Base-by-base conservation (phyloP, 2,888 invertebrate species). In the Nomada flava region DNA sequence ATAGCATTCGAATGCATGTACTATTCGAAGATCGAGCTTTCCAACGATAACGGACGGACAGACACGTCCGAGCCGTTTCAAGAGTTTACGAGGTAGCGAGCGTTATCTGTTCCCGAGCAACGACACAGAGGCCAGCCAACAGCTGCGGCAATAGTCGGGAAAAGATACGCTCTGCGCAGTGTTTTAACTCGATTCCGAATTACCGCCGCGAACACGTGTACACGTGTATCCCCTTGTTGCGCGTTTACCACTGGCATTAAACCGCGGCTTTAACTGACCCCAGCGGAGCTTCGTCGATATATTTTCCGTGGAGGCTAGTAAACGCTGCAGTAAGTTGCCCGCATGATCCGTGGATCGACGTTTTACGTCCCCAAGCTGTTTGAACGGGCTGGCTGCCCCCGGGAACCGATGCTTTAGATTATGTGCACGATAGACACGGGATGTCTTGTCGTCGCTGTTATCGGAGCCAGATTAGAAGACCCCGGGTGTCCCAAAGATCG, bases 231-330 rank as follows among this genome's bases (percentile, higher is more conserved):
- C 79, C 77, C 79, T 82, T 84, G 80, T 77, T 74, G 82, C 84
- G 64, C 82, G 74, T 79, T 76, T 64, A 77, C 84, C 80, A 71
- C 77, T 70, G 36, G 59, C 83, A 74, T 80, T 80, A 80, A 77
- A 74, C 79, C 77, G 76, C 83, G 74, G 83, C 74, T 80, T 75
- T 83, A 83, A 77, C 83, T 77, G 80, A 77, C 80, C 74, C 79
- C 59, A 36, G 63, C 59, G 70, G 77, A 59, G 71, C 68, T 64
- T 70, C 59, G 81, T n/a, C 81, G 70, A 77, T 81, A 77, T 76
- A 83, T 81, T 81, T 79, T 55, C 81, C 65, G 57, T 57, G 53
- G 57, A 64, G 64, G 67, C 42, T 36, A 44, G 74, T 70, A 74
- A 82, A 81, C 73, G 81, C 26, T 68, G 52, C 9, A 42, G 42